Conservation (phyloP, 64 coral and sea anemone species). For the Acropora yongei region DNA sequence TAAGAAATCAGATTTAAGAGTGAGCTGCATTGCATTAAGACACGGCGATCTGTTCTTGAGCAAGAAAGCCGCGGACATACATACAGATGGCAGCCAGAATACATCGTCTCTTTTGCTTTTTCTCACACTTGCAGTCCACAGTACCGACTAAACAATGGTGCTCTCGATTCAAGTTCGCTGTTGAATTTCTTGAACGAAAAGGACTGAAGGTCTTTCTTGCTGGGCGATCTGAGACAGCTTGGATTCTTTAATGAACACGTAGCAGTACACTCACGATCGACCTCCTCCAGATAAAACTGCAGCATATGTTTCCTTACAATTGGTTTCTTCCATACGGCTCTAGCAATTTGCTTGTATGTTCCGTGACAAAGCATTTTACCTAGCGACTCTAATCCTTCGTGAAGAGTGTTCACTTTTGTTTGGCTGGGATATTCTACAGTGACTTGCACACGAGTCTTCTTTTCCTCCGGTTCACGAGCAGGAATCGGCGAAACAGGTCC, state of each 20-base stretch:
- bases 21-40: slow-evolving; percentile 37
- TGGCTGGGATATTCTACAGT: slow-evolving; percentile 41
- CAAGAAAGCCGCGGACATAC: slow-evolving; percentile 26
- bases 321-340: slow-evolving; percentile 40
- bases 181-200: slow-evolving; percentile 60
- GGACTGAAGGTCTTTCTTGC: slow-evolving; percentile 40
- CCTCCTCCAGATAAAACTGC: slow-evolving; percentile 34
- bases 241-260: slow-evolving; percentile 54
- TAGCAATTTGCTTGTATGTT: slow-evolving; percentile 68
- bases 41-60: slow-evolving; percentile 42
- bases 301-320: slow-evolving; percentile 40
- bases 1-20: too few species aligned
- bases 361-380: slow-evolving; percentile 64
- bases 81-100: slow-evolving; percentile 35
- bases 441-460: not conserved
- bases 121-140: slow-evolving; percentile 48
- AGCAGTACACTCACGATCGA: slow-evolving; percentile 55
- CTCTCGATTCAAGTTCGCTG: slow-evolving; percentile 61
- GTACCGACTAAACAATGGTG: slow-evolving; percentile 61
- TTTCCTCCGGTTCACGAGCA: too few species aligned
- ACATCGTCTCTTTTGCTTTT: slow-evolving; percentile 34
- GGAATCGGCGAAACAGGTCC: slow-evolving; percentile 42
- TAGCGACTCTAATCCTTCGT: slow-evolving; percentile 48
- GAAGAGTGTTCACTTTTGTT: not conserved
- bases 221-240: slow-evolving; percentile 59